A percentile compares a stretch with the other conserved stretches of the same genome.
Evolutionary conservation across 1,140 invertebrate genomes (phyloP).

Genomic region (Bombus ignitus): DNA sequence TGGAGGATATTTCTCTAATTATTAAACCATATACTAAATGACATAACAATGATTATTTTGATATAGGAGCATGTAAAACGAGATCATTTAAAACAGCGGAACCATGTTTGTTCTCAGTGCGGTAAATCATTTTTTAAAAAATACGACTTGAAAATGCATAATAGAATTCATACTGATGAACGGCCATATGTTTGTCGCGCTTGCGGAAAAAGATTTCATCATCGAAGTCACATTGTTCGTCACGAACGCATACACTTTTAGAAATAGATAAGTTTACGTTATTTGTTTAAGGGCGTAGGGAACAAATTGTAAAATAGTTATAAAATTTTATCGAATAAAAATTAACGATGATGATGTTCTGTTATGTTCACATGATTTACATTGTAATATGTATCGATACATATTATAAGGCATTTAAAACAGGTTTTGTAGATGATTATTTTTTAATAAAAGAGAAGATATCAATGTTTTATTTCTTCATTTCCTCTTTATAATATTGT

Average conservation of each 20-base stretch:
- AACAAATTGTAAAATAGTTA: neutral
- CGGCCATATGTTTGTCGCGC: conserved; percentile 82
- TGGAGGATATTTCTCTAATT: neutral
- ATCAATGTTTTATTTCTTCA: too few relatives aligned
- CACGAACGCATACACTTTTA: conserved; percentile 81
- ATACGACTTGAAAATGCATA: conserved; percentile 79
- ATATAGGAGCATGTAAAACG: conserved; percentile 65
- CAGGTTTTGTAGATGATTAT: conserved; percentile 25
- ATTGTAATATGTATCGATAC: neutral
- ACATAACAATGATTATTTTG: neutral
- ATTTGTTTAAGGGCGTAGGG: conserved; percentile 58
- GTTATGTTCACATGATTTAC: neutral
- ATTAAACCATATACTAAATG: neutral
- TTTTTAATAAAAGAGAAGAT: conserved; percentile 40
- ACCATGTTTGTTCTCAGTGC: conserved; percentile 75
- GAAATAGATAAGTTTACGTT: conserved; percentile 53
- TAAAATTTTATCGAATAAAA: neutral
- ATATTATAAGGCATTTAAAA: neutral
- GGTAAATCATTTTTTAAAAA: conserved; percentile 80
- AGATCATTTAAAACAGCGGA: conserved; percentile 76
- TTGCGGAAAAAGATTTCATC: conserved; percentile 83
- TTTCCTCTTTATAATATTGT: neutral
- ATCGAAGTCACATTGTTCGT: conserved; percentile 77
- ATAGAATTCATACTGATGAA: conserved; percentile 82
- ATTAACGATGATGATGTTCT: neutral